Conservation (phyloP, 1,140 invertebrate species). For the Atta cephalotes region DNA sequence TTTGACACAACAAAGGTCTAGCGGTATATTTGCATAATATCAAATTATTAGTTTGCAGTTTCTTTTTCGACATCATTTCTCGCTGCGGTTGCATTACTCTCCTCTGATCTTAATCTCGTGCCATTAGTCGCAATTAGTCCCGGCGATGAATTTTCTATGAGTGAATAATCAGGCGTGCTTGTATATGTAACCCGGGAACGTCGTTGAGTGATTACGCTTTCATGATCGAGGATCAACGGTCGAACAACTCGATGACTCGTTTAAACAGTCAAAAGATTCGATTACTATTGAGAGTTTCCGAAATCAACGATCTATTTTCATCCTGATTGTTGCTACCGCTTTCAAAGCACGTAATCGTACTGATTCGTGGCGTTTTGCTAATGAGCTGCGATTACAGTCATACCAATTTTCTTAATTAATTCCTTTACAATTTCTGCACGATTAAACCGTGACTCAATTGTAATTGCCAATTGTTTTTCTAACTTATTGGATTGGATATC, state of each 20-base stretch:
- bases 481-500: conserved; percentile 11
- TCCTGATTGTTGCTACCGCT: conserved; percentile 38
- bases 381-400: conserved; percentile 71
- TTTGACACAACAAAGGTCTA: neutral
- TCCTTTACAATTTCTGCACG: conserved; percentile 30
- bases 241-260: neutral
- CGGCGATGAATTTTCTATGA: conserved; percentile 80
- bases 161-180: conserved; percentile 75
- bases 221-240: conserved; percentile 64
- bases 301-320: conserved; percentile 41
- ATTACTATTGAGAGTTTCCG: conserved; percentile 39
- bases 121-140: conserved; percentile 83
- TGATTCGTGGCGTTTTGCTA: conserved; percentile 42
- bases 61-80: neutral
- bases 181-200: conserved; percentile 65
- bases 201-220: conserved; percentile 70
- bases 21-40: conserved; percentile 20
- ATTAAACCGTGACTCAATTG: conserved; percentile 30
- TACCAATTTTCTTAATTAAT: conserved; percentile 75
- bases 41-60: neutral
- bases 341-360: conserved; percentile 20
- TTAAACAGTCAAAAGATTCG: conserved; percentile 22
- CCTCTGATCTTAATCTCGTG: conserved; percentile 67
- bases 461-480: neutral
- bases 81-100: conserved; percentile 11